Percentiles rank a stretch among this genome's conserved stretches.
These are phyloP conservation scores for Platypus cylindrus DNA, from an alignment of 2,888 invertebrate genomes.

Conservation along the genomic window DNA sequence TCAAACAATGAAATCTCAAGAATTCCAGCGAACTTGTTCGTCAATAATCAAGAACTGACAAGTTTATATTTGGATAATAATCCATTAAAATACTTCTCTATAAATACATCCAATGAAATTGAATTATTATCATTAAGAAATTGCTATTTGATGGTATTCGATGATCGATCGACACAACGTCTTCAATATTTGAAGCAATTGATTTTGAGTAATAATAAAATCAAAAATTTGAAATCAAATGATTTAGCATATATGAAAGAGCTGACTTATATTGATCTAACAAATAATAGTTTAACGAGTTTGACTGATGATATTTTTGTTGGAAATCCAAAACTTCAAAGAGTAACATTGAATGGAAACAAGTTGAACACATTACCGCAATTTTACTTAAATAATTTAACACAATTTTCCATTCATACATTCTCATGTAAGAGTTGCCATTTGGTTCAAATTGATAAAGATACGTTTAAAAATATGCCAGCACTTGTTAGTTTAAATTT, in stretches of 20 bases:
- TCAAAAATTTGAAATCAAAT: conserved; percentile 53
- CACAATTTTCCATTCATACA: conserved; percentile 17
- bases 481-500: conserved; percentile 47
- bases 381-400: conserved; percentile 33
- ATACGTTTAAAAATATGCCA: conserved; percentile 60
- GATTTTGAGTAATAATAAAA: conserved; percentile 54
- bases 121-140: conserved; percentile 56
- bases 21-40: conserved; percentile 51
- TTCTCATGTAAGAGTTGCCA: conserved; percentile 67
- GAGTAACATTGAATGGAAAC: conserved; percentile 59
- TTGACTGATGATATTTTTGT: conserved; percentile 56
- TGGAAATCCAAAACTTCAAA: conserved; percentile 54
- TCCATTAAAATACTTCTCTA: conserved; percentile 48
- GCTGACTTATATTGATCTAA: conserved; percentile 58
- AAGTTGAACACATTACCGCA: conserved; percentile 54
- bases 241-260: conserved; percentile 54
- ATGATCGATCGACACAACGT: conserved; percentile 50
- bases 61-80: conserved; percentile 58
- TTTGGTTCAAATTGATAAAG: conserved; percentile 44
- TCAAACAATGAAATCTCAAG: conserved; percentile 54
- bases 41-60: conserved; percentile 50
- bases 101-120: conserved; percentile 48
- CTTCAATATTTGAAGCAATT: conserved; percentile 41
- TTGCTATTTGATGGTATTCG: conserved; percentile 52
- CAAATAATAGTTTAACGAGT: conserved; percentile 55